Evolutionary conservation across 2,113 vertebrate species (phyloP), one percentile per base, ranked within the genome.

Genomic region (Silurus meridionalis): DNA sequence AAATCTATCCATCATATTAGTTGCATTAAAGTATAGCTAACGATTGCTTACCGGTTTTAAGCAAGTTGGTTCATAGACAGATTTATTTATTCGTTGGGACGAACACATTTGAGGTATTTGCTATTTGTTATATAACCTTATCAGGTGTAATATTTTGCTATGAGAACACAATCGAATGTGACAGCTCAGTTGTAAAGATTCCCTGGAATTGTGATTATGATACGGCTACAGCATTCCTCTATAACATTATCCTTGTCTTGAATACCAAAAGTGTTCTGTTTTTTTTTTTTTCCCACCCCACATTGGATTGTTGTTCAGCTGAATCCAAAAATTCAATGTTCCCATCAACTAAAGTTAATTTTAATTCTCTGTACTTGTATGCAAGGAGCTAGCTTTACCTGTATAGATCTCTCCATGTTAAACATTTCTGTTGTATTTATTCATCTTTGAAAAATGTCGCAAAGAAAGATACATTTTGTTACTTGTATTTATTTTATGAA

Each of bases 1-100:
- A 55, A 55, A 61, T 77, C 11, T 2, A 72, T 83, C 82, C 14
- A 23, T 83, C 23, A 53, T 19, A 75, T 72, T 61, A 37, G 37
- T 66, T 25, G 50, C 74, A 85, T 67, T 67, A 66, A 79, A 67
- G 48, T 53, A 85, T 66, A 21, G 67, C 3, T 17, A 67, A 67
- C 9, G 14, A 74, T 53, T 46, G 8, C 48, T 78, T 66, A n/a
- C 25, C 23, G 61, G 3, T 28, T 78, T 78, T 66, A 28, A 53
- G 28, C n/a, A 52, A 37, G n/a, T 67, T 11, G 3, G 4, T 11
- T 79, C 50, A 23, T 61, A 46, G 19, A 28, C 48, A 55, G 11
- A 64, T 53, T 64, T 66, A 17, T 85, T 58, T 72, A 48, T 74
- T 64, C 4, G 53, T 61, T 63, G 60, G 8, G 37, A 75, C 46